A percentile compares a stretch with the other conserved stretches of the same genome.
Evolutionary conservation across 2,113 vertebrate species (phyloP).

Genomic region (Polypterus senegalus): DNA sequence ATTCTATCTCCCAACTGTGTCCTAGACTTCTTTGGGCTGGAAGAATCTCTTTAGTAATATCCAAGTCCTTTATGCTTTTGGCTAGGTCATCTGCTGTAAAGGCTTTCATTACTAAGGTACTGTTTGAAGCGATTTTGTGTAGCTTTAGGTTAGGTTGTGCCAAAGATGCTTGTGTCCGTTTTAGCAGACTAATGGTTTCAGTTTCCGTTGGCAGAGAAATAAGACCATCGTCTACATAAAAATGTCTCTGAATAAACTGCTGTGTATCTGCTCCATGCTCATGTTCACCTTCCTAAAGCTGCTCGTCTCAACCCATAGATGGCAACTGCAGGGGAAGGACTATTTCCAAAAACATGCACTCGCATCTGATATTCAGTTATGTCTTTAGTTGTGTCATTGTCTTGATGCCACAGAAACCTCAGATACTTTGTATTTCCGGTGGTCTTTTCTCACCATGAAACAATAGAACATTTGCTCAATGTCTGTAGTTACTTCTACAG

Average conservation of each 20-base stretch:
- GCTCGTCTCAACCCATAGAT: background rate
- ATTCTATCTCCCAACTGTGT: no score
- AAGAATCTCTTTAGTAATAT: no score
- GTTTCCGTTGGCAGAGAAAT: background rate
- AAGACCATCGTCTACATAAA: slow-evolving; percentile 9
- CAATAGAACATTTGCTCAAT: slow-evolving; percentile 13
- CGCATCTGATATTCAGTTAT: slow-evolving; percentile 11
- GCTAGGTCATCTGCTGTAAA: background rate
- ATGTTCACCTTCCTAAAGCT: background rate
- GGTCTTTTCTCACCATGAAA: slow-evolving; percentile 5
- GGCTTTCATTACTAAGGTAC: slow-evolving; percentile 1
- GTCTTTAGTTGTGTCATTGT: slow-evolving; percentile 5
- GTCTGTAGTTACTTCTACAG: background rate
- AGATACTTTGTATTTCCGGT: slow-evolving; percentile 2
- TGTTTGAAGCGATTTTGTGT: slow-evolving; percentile 7
- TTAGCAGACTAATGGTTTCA: background rate
- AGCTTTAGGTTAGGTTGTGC: background rate
- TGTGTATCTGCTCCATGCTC: background rate
- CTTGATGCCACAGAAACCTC: slow-evolving; percentile 7
- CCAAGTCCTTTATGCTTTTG: no score
- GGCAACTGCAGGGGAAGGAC: slow-evolving; percentile 3
- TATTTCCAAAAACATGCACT: slow-evolving; percentile 10
- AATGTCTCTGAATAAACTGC: slow-evolving; percentile 2
- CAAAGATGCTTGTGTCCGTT: background rate
- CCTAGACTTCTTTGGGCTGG: no score